Evolutionary conservation across 2,797 vertebrate genomes (phyloP).

Genomic region (Phataginus tetradactyla): DNA sequence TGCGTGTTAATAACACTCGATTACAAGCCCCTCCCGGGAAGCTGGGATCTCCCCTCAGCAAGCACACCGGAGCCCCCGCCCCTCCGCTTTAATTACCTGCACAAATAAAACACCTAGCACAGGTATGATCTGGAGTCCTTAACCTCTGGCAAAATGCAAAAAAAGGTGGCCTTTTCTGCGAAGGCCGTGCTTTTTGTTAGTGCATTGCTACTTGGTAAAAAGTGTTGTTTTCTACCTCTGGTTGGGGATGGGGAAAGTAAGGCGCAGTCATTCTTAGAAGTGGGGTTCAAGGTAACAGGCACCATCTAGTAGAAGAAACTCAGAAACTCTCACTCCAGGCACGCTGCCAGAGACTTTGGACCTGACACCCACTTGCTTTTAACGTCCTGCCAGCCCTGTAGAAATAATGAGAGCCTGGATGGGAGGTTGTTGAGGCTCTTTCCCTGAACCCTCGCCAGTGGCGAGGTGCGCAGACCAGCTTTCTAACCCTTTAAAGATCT

Average conservation of each 20-base stretch:
- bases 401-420: neutral
- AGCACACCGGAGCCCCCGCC: neutral
- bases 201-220: neutral
- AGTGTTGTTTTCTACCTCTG: neutral
- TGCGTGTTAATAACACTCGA: rapidly evolving
- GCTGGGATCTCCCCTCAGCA: neutral
- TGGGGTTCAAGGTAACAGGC: neutral
- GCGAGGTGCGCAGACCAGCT: neutral
- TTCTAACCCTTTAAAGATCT: neutral
- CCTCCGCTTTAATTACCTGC: neutral
- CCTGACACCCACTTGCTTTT: neutral
- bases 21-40: neutral
- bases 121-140: neutral
- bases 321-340: neutral
- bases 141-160: neutral
- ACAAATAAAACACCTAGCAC: neutral
- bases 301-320: neutral
- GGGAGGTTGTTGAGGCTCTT: neutral
- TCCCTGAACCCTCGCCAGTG: neutral
- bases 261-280: neutral
- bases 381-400: neutral
- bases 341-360: neutral
- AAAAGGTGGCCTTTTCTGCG: neutral
- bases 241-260: neutral
- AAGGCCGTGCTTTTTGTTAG: neutral